phyloP scores from a whole-genome alignment of 2,888 invertebrate species.

The Hymenopus coronatus region DNA sequence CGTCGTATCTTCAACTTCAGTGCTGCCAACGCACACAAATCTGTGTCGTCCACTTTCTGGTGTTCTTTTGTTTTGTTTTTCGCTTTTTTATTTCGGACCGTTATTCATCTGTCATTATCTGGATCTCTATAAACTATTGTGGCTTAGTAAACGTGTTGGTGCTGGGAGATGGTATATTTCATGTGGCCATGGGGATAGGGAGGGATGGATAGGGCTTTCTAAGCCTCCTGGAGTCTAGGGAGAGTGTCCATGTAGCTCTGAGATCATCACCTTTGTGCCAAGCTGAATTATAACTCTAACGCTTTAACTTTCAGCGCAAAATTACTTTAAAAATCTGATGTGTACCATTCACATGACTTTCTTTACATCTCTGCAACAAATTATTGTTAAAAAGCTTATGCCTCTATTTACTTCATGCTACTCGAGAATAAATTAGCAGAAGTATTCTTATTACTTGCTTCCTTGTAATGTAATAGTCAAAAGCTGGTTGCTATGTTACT shows the following conservation, averaged over 20 bases:
- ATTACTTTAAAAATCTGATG: no score
- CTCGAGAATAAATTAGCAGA: no score
- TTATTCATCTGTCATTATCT: slow-evolving; percentile 13
- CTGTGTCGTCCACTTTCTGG: not conserved
- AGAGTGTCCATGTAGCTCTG: not conserved
- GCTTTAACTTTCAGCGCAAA: not conserved
- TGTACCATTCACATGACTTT: no score
- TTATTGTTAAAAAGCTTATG: no score
- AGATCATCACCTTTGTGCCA: not conserved
- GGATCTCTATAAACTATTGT: slow-evolving; percentile 17
- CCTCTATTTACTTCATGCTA: no score
- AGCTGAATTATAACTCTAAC: not conserved
- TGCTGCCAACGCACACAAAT: slow-evolving; percentile 1
- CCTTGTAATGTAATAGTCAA: no score
- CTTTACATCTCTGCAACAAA: no score
- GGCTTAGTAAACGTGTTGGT: not conserved
- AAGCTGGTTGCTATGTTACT: no score
- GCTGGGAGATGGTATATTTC: not conserved
- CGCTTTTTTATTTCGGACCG: not conserved
- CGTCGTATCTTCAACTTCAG: not conserved
- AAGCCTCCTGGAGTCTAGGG: not conserved
- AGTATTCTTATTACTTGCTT: no score
- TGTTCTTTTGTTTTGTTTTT: not conserved
- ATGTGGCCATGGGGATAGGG: not conserved
- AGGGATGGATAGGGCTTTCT: not conserved